Percentiles rank a stretch among this genome's conserved stretches.
Evolutionary conservation across 2,888 invertebrate genomes (phyloP).

Genomic region (Strigamia crassipes): DNA sequence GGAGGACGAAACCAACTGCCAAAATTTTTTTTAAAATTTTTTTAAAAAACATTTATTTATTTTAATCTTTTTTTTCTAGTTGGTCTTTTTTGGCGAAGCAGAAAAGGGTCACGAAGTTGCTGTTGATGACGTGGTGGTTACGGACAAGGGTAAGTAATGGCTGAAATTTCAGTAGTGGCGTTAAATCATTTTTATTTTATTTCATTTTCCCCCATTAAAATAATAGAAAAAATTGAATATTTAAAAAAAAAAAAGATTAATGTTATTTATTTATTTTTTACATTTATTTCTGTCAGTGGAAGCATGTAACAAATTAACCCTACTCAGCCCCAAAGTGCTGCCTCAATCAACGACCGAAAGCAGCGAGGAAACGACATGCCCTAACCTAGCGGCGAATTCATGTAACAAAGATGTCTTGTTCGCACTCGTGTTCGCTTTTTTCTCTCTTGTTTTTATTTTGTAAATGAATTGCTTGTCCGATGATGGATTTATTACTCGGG

Average conservation of each 20-base stretch:
- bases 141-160: not conserved
- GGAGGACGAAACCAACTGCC: not conserved
- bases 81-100: not conserved
- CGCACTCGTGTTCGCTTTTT: not conserved
- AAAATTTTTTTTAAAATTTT: no score
- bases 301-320: not conserved
- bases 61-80: not conserved
- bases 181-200: not conserved
- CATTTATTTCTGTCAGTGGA: not conserved
- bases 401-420: not conserved
- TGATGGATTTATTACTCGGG: not conserved
- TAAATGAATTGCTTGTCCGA: not conserved
- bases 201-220: no score
- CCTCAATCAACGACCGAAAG: not conserved
- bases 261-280: not conserved
- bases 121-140: not conserved
- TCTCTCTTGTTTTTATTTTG: not conserved
- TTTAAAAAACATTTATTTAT: not conserved
- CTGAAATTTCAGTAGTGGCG: not conserved
- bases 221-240: not conserved
- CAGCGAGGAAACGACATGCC: not conserved
- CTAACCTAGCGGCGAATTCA: not conserved
- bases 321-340: not conserved
- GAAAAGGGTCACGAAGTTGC: not conserved
- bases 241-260: not conserved